Percentiles rank a stretch among this genome's conserved stretches.
Evolutionary conservation across 1,140 invertebrate genomes (phyloP).

Genomic region (Phortica variegata): DNA sequence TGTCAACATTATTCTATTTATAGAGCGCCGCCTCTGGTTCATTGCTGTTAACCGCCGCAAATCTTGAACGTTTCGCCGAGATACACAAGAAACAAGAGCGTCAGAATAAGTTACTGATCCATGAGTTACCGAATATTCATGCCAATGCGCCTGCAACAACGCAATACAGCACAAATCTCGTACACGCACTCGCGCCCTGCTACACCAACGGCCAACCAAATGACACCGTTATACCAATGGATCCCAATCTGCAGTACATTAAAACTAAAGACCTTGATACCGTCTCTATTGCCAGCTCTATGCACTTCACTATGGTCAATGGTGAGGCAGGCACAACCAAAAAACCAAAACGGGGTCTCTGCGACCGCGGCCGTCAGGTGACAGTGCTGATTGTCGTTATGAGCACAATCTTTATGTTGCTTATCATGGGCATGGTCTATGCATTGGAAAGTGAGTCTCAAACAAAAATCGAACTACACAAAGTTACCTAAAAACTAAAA

Average conservation of each 20-base stretch:
- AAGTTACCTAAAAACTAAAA: slow-evolving; percentile 9
- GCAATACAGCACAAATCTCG: slow-evolving; percentile 45
- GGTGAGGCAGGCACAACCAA: slow-evolving; percentile 67
- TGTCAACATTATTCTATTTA: slow-evolving; percentile 27
- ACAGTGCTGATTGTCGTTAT: slow-evolving; percentile 77
- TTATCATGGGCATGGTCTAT: slow-evolving; percentile 72
- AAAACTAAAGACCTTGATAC: slow-evolving; percentile 62
- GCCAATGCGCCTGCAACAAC: slow-evolving; percentile 36
- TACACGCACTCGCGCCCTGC: slow-evolving; percentile 17
- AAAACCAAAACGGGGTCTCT: slow-evolving; percentile 58
- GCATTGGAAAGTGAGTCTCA: slow-evolving; percentile 65
- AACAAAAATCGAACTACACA: background rate
- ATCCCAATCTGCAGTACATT: slow-evolving; percentile 49
- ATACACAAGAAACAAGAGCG: slow-evolving; percentile 62
- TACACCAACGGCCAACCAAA: slow-evolving; percentile 15
- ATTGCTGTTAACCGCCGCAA: slow-evolving; percentile 73
- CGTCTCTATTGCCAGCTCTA: slow-evolving; percentile 77
- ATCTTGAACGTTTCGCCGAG: slow-evolving; percentile 67
- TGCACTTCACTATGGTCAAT: slow-evolving; percentile 82
- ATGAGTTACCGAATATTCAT: slow-evolving; percentile 44
- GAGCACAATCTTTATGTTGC: slow-evolving; percentile 74
- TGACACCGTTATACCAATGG: slow-evolving; percentile 45
- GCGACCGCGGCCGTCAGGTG: slow-evolving; percentile 72
- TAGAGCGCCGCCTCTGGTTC: slow-evolving; percentile 79
- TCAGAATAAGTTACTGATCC: slow-evolving; percentile 35